phyloP scores from a whole-genome alignment of 2,888 invertebrate species.

The Synanthedon andrenaeformis region DNA sequence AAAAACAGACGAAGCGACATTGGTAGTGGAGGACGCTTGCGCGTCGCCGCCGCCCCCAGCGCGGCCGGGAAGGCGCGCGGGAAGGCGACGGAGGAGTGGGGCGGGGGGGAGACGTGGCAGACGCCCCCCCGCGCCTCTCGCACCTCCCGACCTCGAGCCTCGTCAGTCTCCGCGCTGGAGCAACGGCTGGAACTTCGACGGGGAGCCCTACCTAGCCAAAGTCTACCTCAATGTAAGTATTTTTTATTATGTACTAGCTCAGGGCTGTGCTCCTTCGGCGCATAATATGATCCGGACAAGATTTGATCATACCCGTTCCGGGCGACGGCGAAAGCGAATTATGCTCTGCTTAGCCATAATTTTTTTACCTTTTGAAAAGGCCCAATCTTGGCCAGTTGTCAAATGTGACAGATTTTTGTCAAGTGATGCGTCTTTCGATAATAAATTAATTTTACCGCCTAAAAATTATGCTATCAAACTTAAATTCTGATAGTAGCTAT shows the following conservation, averaged over 20 bases:
- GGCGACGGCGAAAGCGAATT: too few relatives aligned
- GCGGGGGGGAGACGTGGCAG: constrained; percentile 14
- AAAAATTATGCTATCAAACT: too few relatives aligned
- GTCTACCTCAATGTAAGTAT: constrained; percentile 88
- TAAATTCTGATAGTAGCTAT: too few relatives aligned
- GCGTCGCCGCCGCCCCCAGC: constrained; percentile 27
- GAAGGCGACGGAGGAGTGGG: constrained; percentile 15
- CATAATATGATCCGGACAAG: too few relatives aligned
- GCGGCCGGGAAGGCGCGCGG: constrained; percentile 19
- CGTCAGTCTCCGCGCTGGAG: constrained; percentile 74
- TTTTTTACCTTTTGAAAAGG: too few relatives aligned
- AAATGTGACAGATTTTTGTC: too few relatives aligned
- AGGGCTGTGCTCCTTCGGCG: too few relatives aligned
- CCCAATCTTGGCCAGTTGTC: too few relatives aligned
- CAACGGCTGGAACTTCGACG: constrained; percentile 94
- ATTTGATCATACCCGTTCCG: too few relatives aligned
- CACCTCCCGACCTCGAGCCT: constrained; percentile 18
- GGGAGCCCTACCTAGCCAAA: constrained; percentile 83
- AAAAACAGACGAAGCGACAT: constrained; percentile 48
- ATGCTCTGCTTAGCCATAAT: too few relatives aligned
- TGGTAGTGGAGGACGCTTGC: constrained; percentile 48
- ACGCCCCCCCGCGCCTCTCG: constrained; percentile 11
- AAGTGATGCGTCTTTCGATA: too few relatives aligned
- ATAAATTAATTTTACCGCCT: too few relatives aligned
- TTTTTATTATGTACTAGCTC: background rate